A percentile compares a stretch with the other conserved stretches of the same genome.
Evolutionary conservation across 2,888 invertebrate genomes (phyloP).

Genomic region (Drosophila atripex): DNA sequence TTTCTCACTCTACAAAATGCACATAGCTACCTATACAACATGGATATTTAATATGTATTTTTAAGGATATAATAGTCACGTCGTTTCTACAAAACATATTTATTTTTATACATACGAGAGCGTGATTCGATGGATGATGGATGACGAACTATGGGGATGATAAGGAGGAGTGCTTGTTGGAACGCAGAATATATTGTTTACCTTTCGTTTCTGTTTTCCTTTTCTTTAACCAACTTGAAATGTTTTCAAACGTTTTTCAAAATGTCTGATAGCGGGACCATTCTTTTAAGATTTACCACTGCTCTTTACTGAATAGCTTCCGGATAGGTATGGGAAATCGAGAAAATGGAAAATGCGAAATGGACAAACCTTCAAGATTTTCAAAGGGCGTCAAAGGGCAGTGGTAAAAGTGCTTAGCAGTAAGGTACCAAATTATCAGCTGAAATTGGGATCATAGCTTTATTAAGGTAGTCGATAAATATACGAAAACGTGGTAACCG

Average conservation of each 20-base stretch:
- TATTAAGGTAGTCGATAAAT: slow-evolving; percentile 85
- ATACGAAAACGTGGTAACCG: slow-evolving; percentile 36
- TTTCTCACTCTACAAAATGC: slow-evolving; percentile 58
- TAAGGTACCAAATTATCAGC: slow-evolving; percentile 85
- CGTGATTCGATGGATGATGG: slow-evolving; percentile 22
- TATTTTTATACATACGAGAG: slow-evolving; percentile 73
- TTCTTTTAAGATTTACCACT: slow-evolving; percentile 85
- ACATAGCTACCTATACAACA: slow-evolving; percentile 70
- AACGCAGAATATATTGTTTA: slow-evolving; percentile 29
- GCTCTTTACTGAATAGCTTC: slow-evolving; percentile 71
- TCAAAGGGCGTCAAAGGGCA: slow-evolving; percentile 81
- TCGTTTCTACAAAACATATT: slow-evolving; percentile 58
- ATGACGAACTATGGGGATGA: slow-evolving; percentile 34
- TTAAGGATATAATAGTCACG: slow-evolving; percentile 56
- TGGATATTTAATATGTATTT: slow-evolving; percentile 44
- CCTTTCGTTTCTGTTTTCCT: slow-evolving; percentile 57
- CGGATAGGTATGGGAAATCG: background rate
- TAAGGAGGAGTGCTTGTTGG: slow-evolving; percentile 39
- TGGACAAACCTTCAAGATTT: background rate
- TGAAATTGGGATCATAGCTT: slow-evolving; percentile 88
- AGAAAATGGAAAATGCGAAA: background rate
- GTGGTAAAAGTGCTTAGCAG: slow-evolving; percentile 84
- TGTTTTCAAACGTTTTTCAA: slow-evolving; percentile 82
- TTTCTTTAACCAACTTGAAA: slow-evolving; percentile 75
- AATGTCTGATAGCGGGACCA: slow-evolving; percentile 85